These are phyloP conservation scores for Tipula unca DNA, from an alignment of 2,888 invertebrate species.

Conservation along the genomic window DNA sequence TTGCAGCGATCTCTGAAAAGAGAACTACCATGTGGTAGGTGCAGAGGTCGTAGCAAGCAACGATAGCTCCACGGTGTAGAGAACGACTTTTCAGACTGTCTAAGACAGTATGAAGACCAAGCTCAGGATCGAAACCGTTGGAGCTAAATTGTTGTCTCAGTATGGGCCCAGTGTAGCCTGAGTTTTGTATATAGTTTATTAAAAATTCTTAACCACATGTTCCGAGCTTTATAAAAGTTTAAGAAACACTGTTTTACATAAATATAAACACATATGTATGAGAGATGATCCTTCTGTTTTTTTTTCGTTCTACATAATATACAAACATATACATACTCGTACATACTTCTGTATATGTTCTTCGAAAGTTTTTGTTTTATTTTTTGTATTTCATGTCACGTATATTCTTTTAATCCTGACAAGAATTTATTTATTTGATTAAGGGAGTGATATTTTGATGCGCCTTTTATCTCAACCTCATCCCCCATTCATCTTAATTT, in stretches of 20 bases:
- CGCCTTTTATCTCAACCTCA: not conserved
- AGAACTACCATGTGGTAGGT: too few relatives aligned
- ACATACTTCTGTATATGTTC: too few relatives aligned
- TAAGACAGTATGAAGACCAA: too few relatives aligned
- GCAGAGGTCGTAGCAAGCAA: too few relatives aligned
- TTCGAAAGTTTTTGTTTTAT: not conserved
- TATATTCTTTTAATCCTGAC: slow-evolving; percentile 14
- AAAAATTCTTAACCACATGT: not conserved
- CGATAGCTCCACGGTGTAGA: too few relatives aligned
- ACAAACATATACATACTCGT: not conserved
- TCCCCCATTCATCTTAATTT: not conserved
- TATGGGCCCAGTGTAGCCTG: too few relatives aligned
- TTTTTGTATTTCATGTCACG: not conserved
- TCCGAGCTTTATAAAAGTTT: not conserved
- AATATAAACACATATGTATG: not conserved
- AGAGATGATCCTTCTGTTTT: not conserved
- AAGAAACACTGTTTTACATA: not conserved
- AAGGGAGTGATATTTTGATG: not conserved
- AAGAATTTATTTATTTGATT: slow-evolving; percentile 14
- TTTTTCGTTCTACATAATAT: not conserved
- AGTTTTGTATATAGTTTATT: too few relatives aligned
- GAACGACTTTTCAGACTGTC: too few relatives aligned
- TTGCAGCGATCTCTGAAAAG: too few relatives aligned
- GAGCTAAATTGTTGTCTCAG: too few relatives aligned
- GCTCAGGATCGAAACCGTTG: too few relatives aligned